A percentile compares a stretch with the other conserved stretches of the same genome.
Conservation (phyloP, 2,888 invertebrate species). For the Hydrotaea cyrtoneurina region DNA sequence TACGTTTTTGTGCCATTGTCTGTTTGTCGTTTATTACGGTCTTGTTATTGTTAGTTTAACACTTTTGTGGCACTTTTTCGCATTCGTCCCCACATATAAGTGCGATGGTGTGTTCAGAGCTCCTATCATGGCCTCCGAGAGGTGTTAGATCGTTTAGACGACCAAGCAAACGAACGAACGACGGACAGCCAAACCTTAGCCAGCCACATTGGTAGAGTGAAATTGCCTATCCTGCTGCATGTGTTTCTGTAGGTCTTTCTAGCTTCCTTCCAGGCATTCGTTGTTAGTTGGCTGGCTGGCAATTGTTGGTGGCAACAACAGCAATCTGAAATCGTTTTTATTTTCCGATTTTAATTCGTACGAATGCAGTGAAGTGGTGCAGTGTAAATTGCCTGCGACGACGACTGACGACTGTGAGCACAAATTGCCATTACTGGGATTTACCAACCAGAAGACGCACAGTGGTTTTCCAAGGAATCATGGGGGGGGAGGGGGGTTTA, state of each 20-base stretch:
- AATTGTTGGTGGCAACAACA: background rate
- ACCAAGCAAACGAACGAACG: slow-evolving; percentile 36
- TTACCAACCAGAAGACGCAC: background rate
- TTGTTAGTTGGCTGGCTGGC: background rate
- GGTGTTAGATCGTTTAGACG: slow-evolving; percentile 62
- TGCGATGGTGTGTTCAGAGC: background rate
- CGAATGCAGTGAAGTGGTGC: background rate
- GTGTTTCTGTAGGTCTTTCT: background rate
- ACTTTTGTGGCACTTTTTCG: slow-evolving; percentile 56
- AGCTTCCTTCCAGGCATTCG: background rate
- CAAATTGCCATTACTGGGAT: slow-evolving; percentile 61
- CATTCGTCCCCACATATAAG: slow-evolving; percentile 1
- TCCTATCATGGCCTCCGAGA: slow-evolving; percentile 56
- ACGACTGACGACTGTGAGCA: slow-evolving; percentile 41
- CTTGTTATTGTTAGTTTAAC: slow-evolving; percentile 62
- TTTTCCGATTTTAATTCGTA: slow-evolving; percentile 61
- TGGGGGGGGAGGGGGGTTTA: no score
- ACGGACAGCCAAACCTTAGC: background rate
- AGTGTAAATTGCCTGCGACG: slow-evolving; percentile 45
- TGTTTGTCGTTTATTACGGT: background rate
- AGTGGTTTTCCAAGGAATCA: background rate
- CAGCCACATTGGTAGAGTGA: background rate
- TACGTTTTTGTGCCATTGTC: background rate
- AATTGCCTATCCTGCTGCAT: slow-evolving; percentile 12
- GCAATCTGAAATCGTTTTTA: slow-evolving; percentile 57